Evolutionary conservation across 2,888 invertebrate species (phyloP), one percentile per base, ranked within the genome.

Genomic region (Thymelicus sylvestris): DNA sequence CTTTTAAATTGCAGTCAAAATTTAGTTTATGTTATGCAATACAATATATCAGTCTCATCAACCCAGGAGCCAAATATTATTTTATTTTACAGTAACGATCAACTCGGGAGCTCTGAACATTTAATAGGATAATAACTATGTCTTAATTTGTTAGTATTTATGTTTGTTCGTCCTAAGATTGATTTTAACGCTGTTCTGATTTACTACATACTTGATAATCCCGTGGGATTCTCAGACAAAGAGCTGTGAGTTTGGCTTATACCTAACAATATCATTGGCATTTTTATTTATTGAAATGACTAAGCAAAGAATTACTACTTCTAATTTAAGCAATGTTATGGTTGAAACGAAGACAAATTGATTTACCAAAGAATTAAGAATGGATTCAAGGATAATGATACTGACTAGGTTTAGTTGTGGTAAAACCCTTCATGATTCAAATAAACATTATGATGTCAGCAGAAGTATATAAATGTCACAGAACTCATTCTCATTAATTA

Each of bases 151-250:
- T 78, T 73, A 69, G 77, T 78, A 77, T 79, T 78, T 74, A 75
- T 69, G 74, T 74, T 74, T 72, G 48, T 73, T 78, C 72, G 76
- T 69, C 75, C 78, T 61, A 74, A 78, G 86, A 87, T 86, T 85
- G 86, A 85, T 85, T 86, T 84, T 82, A 83, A 76, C 78, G 78
- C 77, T 76, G 74, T 75, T 72, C 67, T 71, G 75, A 85, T 83
- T 86, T 84, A 86, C 77, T 77, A 74, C 76, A 72, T 64, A 71
- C 70, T 70, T 50, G 67, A 71, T 74, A 68, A 73, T 66, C 78
- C 74, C 77, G 74, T 47, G 75, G 75, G 81, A 75, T 66, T 75
- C 71, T 63, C 65, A 76, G 73, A 83, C 80, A 81, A 82, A 81
- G 79, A 73, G 76, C 19, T 6, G 19, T 63, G 55, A 55, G 6